Evolutionary conservation across 2,888 invertebrate species (phyloP), one percentile per base, ranked within the genome.

Genomic region (Cryptocephalus moraei): DNA sequence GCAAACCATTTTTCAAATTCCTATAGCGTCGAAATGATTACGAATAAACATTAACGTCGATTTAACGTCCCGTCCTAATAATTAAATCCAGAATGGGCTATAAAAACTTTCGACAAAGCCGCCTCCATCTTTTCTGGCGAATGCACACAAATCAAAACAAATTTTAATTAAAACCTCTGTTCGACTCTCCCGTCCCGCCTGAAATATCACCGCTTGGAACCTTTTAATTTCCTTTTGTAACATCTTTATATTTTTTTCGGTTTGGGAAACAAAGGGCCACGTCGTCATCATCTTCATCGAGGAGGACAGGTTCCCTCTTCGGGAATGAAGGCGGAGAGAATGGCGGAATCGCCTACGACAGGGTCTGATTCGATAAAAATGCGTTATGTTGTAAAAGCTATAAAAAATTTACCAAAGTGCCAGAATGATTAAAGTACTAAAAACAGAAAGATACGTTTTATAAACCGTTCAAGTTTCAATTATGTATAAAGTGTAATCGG

Each of bases 231-330:
- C 43, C 43, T 14, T 13, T 34, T 36, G 12, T 43, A 43, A 43
- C 43, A 34, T 43, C 43, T 43, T 34, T 34, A 43, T 43, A 43
- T 43, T 12, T 43, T 34, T 32, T 42, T 42, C 32, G 42, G 42
- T 34, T 43, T 13, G 43, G 32, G 36, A 43, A 43, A 43, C 43
- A 43, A 43, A 43, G 43, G 43, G 36, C n/a, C 36, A 2, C 36
- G 36, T 36, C 12, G n/a, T 36, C 36, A 11, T 36, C 12, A 36
- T 22, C 22, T 2, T 22, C 22, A 6, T 22, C 22, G 22, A 22
- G 22, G 22, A 22, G 22, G 36, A 36, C n/a, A 36, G 11, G 12
- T 36, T 36, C 36, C 4, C 6, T 36, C 36, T 36, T 36, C 4
- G 36, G 36, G 6, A 36, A 22, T 22, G 6, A 22, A 36, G 36